Evolutionary conservation across 2,797 vertebrate species (phyloP), one percentile per base, ranked within the genome.

Genomic region (Pristis pectinata): DNA sequence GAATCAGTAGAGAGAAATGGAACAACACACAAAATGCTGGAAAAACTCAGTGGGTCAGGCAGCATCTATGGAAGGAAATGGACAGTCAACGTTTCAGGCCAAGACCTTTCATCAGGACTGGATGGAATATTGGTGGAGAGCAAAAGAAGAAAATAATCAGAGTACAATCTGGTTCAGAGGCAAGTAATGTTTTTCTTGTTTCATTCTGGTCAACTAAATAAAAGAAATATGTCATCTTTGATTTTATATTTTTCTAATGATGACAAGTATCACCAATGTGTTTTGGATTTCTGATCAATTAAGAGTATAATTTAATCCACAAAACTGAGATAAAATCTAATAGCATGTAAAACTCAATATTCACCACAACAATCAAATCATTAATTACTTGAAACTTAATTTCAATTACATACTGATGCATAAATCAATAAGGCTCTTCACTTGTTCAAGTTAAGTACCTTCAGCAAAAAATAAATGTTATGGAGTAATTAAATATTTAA

Each of bases 401-500:
- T 15, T 74, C 44, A 53, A 76, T 15, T 49, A 9, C 74, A 24
- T 74, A 13, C 2, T 74, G 44, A 70, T 94, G 44, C 41, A 94
- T 76, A 76, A 94, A 94, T 76, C 30, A 94, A 70, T 94, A 49
- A 53, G 17, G 56, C 41, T 72, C 72, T 64, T 70, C 37, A 67
- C 44, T 56, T 94, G 92, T 56, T 70, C 93, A 94, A 30, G 64
- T 53, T 7, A 5, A 94, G 24, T 56, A 74, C 92, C 49, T 94
- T 76, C 34, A 19, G 92, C 44, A 94, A 53, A 72, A n/a, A 76
- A 53, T 30, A 41, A 67, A 61, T 67, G n/a, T 74, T 49, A 22
- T 93, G 24, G 30, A 76, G 49, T 49, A 30, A 44, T 59, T 95
- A 56, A 95, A 85, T 34, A 67, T 76, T 94, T 95, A 37, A 94